Evolutionary conservation across 2,797 vertebrate species (phyloP), one percentile per base, ranked within the genome.

Genomic region (Chloroceryle inda): DNA sequence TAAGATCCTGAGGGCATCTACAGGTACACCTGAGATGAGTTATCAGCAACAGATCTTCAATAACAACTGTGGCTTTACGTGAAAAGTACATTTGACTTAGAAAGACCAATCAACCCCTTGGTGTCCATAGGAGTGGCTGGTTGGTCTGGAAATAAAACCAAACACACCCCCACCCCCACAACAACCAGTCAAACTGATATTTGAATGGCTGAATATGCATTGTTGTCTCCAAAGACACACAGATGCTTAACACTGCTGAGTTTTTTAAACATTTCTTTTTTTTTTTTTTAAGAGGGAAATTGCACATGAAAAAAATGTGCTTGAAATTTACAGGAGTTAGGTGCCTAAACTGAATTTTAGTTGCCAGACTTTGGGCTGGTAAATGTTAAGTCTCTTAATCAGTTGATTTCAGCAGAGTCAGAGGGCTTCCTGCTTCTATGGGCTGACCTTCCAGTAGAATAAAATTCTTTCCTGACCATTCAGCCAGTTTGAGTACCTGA

Each of bases 1-100:
- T 59, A 89, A 92, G 68, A 89, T 92, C 58, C 79, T 83, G 75
- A 85, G 92, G 89, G 78, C 68, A 72, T 80, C 49, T 96, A 68
- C 91, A 94, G 81, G 58, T 94, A 56, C 72, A 71, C n/a, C 21
- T 68, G 67, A 69, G 62, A 55, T 53, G 49, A 79, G 31, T 86
- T 95, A 68, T 53, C 40, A 61, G 49, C 23, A 45, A 50, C 92
- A 53, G 10, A 59, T 95, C 85, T 88, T 91, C 49, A 35, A n/a
- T 83, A 64, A 63, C 14, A 31, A 5, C 42, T 35, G 24, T 55
- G 33, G 14, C 63, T 82, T 89, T 50, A 74, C 35, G 75, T 59
- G 53, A 63, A 21, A 86, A 29, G 19, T 67, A 49, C 7, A 6
- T 44, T 68, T 82, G 33, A 2, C 35, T 79, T 69, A 10, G 67